These are phyloP conservation scores for Saccostrea cuccullata DNA, from an alignment of 1,140 invertebrate genomes.

Conservation along the genomic window DNA sequence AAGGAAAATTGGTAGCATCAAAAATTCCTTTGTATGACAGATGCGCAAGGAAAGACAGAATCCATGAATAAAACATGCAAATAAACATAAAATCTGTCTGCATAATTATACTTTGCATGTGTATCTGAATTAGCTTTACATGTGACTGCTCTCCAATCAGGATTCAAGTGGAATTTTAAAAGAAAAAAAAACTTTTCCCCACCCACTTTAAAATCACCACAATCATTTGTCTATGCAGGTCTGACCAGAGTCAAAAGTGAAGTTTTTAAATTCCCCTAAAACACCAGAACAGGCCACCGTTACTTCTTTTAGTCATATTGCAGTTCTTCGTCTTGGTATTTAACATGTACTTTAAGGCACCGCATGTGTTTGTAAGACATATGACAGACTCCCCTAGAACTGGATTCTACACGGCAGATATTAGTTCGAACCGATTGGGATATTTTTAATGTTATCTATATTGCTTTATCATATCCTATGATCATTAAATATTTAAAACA, in stretches of 20 bases:
- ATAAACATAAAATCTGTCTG: not conserved
- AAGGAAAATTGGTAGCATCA: not conserved
- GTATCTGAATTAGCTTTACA: not conserved
- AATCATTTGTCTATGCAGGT: not conserved
- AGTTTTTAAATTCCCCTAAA: not conserved
- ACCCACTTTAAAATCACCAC: not conserved
- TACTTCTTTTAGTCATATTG: not conserved
- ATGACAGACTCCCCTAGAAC: not conserved
- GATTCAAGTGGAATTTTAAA: not conserved
- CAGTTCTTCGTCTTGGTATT: not conserved
- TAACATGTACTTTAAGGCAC: not conserved
- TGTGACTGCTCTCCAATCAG: not conserved
- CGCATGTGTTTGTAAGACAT: not conserved
- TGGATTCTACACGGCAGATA: not conserved
- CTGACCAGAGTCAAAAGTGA: not conserved
- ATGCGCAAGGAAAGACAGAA: not conserved
- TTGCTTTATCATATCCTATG: conserved; percentile 25
- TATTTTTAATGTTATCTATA: conserved; percentile 25
- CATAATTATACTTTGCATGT: conserved; percentile 11
- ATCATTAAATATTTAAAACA: conserved; percentile 37
- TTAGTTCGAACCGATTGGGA: conserved; percentile 25
- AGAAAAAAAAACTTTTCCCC: not conserved
- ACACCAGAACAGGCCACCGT: not conserved
- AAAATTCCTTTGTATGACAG: conserved; percentile 10
- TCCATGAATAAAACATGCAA: conserved; percentile 18